These are phyloP conservation scores for Idaea aversata DNA, from an alignment of 2,888 invertebrate genomes.

Conservation along the genomic window DNA sequence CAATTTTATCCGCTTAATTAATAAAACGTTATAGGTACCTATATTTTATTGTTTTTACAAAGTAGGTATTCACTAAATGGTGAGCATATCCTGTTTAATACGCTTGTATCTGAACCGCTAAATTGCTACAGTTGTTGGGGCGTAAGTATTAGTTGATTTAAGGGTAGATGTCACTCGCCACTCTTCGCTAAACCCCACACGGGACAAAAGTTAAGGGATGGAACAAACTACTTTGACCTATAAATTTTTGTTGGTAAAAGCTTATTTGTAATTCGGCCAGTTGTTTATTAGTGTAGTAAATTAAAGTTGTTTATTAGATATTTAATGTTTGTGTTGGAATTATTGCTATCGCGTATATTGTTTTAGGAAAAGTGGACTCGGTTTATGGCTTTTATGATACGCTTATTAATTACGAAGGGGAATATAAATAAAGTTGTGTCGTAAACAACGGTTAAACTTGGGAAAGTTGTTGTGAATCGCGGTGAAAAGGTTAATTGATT, in stretches of 20 bases:
- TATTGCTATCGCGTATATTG: constrained; percentile 1
- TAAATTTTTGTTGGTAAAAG: constrained; percentile 12
- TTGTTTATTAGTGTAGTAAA: constrained; percentile 8
- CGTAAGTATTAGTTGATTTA: not conserved
- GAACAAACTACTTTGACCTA: constrained; percentile 17
- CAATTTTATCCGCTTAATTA: no score
- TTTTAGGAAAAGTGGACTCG: constrained; percentile 4
- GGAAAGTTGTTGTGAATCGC: not conserved
- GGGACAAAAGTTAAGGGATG: not conserved
- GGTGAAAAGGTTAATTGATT: not conserved
- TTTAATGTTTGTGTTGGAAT: not conserved
- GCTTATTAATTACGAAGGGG: not conserved
- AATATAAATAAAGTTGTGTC: not conserved
- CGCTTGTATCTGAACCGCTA: not conserved
- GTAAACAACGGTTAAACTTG: not conserved
- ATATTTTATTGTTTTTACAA: no score
- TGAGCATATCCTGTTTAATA: not conserved
- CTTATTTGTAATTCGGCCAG: constrained; percentile 4
- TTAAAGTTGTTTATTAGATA: constrained; percentile 8
- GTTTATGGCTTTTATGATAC: constrained; percentile 2
- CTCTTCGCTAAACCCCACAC: not conserved
- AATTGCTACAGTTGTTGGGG: not conserved
- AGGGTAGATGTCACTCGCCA: not conserved
- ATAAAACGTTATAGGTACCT: no score
- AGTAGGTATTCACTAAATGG: not conserved